Conservation (phyloP, 2,888 invertebrate genomes). For the Hemistola chrysoprasaria region DNA sequence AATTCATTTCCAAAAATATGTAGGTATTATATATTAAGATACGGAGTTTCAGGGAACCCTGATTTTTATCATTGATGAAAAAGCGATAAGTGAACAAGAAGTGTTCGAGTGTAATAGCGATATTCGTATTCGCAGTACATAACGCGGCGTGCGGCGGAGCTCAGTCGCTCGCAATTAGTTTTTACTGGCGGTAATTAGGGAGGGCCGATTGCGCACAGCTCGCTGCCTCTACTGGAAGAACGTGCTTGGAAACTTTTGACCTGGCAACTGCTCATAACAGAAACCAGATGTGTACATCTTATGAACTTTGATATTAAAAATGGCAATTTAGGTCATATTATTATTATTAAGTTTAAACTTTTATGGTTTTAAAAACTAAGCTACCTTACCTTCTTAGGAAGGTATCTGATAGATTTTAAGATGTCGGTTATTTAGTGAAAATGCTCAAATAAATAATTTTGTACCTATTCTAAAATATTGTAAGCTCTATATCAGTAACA, state of each 20-base stretch:
- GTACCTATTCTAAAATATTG: slow-evolving; percentile 22
- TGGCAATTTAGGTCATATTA: too few species aligned
- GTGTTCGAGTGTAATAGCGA: slow-evolving; percentile 40
- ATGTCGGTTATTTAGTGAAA: too few species aligned
- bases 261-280: slow-evolving; percentile 15
- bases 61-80: slow-evolving; percentile 8
- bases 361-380: too few species aligned
- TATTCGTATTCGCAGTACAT: slow-evolving; percentile 43
- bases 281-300: too few species aligned
- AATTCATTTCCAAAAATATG: too few species aligned
- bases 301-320: too few species aligned
- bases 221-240: slow-evolving; percentile 41
- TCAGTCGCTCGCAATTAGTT: slow-evolving; percentile 68
- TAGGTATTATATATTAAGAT: too few species aligned
- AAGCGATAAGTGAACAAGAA: slow-evolving; percentile 21
- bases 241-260: slow-evolving; percentile 40
- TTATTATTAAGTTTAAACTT: too few species aligned
- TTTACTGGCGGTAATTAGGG: slow-evolving; percentile 74
- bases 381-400: too few species aligned
- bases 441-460: slow-evolving; percentile 16
- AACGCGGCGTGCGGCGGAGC: slow-evolving; percentile 28
- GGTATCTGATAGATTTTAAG: too few species aligned
- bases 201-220: slow-evolving; percentile 64
- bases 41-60: too few species aligned
- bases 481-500: slow-evolving; percentile 42